Evolutionary conservation across 2,888 invertebrate species (phyloP), one percentile per base, ranked within the genome.

Genomic region (Scaptomyza reducta): DNA sequence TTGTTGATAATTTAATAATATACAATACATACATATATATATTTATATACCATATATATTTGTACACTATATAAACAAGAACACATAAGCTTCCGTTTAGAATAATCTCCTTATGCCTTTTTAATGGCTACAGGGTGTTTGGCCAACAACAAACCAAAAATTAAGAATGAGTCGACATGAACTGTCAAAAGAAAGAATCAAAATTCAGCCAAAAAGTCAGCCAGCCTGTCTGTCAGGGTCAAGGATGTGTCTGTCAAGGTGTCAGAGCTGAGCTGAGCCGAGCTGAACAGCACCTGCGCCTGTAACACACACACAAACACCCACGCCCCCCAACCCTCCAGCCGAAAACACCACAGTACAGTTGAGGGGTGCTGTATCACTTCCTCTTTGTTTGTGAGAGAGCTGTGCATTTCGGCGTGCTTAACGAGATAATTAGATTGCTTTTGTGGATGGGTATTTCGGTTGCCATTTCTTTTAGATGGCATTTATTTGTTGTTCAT

Each of bases 351-450:
- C 35, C 13, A 9, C 6, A 2, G 1, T 5, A n/a, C 3, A 14
- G 35, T 41, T 47, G 13, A 58, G 50, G 74, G 57, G 71, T 70
- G 56, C 45, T 45, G 42, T 46, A 50, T 55, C 59, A 16, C 22
- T 49, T 35, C 11, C 56, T 57, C 35, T 42, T 41, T 56, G 46
- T 53, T 58, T 63, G 38, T 55, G 16, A 55, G 45, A 58, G 29
- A 31, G 41, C 42, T 72, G 77, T 77, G 75, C 74, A 74, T 76
- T 75, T 84, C 68, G 74, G 77, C 75, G 79, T 79, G 77, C 88
- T 81, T 89, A 89, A 89, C 87, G 85, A 89, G 80, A 88, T 89
- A 89, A 89, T 89, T 89, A 89, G 89, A 89, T 89, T 85, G 88
- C 85, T 87, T 85, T 87, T 69, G 66, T 72, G 70, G 67, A 60